phyloP scores from a whole-genome alignment of 2,888 invertebrate genomes.

The Choristoneura rosaceana region DNA sequence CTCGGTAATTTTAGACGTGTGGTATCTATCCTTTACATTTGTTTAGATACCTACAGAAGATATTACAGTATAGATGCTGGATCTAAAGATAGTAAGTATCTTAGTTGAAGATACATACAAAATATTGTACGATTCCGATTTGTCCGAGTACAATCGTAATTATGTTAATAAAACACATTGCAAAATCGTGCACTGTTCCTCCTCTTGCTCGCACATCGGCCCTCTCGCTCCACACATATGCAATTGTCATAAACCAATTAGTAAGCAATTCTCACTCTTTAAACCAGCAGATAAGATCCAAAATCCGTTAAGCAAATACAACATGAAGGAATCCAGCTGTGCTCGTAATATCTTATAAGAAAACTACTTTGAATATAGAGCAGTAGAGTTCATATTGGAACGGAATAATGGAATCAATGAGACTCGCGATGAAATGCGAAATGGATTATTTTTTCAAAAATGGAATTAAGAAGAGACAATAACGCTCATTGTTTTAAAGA shows the following conservation, averaged over 20 bases:
- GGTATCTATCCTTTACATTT: too few species aligned
- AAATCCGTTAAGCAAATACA: slow-evolving; percentile 62
- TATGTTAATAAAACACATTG: slow-evolving; percentile 75
- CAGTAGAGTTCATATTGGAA: slow-evolving; percentile 55
- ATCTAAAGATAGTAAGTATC: not conserved
- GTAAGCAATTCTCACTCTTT: slow-evolving; percentile 66
- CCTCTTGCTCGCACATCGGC: slow-evolving; percentile 60
- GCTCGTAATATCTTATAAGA: slow-evolving; percentile 49
- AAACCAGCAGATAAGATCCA: slow-evolving; percentile 63
- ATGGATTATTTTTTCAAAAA: slow-evolving; percentile 85
- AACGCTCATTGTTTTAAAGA: slow-evolving; percentile 85
- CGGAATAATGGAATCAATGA: slow-evolving; percentile 66
- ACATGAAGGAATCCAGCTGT: slow-evolving; percentile 71
- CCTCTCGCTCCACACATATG: slow-evolving; percentile 67
- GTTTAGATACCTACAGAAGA: too few species aligned
- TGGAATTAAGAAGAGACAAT: slow-evolving; percentile 85
- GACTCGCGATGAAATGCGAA: slow-evolving; percentile 81
- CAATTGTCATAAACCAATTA: slow-evolving; percentile 74
- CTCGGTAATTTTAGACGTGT: too few species aligned
- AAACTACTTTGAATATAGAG: slow-evolving; percentile 51
- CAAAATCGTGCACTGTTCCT: slow-evolving; percentile 68
- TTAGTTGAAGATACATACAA: slow-evolving; percentile 9
- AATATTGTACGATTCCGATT: slow-evolving; percentile 68
- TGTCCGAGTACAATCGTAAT: slow-evolving; percentile 70
- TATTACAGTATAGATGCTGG: not conserved